phyloP scores from a whole-genome alignment of 2,797 vertebrate species.

The Florisuga fusca region DNA sequence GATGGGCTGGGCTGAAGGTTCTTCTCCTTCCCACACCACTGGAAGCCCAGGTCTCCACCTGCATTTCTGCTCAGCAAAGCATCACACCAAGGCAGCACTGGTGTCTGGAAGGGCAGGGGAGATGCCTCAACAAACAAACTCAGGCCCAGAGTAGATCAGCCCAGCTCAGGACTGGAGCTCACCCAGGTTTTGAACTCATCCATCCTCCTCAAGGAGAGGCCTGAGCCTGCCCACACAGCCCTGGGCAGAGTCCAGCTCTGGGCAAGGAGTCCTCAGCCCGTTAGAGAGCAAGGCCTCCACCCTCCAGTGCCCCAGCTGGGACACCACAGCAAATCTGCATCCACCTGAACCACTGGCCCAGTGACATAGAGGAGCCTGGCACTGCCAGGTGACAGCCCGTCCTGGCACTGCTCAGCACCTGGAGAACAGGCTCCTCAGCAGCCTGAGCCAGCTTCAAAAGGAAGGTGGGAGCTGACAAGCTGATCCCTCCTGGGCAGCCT shows the following conservation, averaged over 20 bases:
- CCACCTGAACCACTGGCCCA: accelerated
- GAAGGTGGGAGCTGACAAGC: not conserved
- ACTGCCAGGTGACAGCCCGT: not conserved
- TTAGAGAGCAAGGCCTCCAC: not conserved
- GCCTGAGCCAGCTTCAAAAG: not conserved
- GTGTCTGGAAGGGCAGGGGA: not conserved
- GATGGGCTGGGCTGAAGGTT: not conserved
- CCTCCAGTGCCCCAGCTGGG: accelerated
- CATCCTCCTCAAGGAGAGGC: not conserved
- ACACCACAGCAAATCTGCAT: not conserved
- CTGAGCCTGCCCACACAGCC: not conserved
- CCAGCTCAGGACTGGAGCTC: not conserved
- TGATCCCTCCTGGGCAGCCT: not conserved
- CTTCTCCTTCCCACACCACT: not conserved
- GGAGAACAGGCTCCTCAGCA: not conserved
- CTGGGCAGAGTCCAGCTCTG: not conserved
- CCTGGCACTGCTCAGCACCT: not conserved
- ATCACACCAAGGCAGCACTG: accelerated
- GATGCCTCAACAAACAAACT: not conserved
- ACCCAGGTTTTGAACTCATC: not conserved
- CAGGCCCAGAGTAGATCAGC: not conserved
- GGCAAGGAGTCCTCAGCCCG: not conserved
- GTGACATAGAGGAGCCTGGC: not conserved
- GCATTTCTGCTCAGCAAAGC: not conserved
- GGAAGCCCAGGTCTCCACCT: not conserved